These are phyloP conservation scores for Quadriops clusia DNA, from an alignment of 2,888 invertebrate species.

Conservation along the genomic window DNA sequence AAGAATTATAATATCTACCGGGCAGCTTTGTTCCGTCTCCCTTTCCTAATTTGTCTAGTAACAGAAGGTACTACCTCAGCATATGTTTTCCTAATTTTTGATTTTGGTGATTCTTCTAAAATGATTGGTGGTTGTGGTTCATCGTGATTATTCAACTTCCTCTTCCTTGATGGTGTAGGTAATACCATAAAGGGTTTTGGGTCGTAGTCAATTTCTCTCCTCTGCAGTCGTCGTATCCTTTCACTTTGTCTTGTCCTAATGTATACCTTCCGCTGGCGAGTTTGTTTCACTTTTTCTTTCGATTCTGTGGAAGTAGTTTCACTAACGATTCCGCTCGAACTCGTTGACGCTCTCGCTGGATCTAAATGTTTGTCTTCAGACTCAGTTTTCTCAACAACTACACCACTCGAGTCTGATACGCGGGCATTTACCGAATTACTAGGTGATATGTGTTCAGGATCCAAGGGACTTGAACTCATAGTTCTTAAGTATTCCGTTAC, in stretches of 20 bases:
- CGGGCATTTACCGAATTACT: constrained; percentile 15
- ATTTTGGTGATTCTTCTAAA: constrained; percentile 21
- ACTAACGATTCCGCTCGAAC: constrained; percentile 28
- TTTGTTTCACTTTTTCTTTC: constrained; percentile 13
- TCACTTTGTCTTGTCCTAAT: constrained; percentile 32
- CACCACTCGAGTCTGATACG: constrained; percentile 17
- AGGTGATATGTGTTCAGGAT: constrained; percentile 19
- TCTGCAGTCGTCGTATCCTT: constrained; percentile 29
- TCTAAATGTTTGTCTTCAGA: constrained; percentile 3
- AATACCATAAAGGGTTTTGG: constrained; percentile 18
- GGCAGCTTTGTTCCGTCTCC: constrained; percentile 10
- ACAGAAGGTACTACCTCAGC: too few species aligned
- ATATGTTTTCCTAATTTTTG: constrained; percentile 28
- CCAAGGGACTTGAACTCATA: constrained; percentile 27
- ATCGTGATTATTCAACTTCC: constrained; percentile 21
- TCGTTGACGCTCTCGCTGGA: constrained; percentile 22
- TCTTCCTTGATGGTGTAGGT: constrained; percentile 22
- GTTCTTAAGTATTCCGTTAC: constrained; percentile 40
- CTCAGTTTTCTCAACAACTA: constrained; percentile 2
- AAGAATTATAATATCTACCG: constrained; percentile 10
- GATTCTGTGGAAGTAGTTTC: constrained; percentile 19
- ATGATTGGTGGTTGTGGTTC: constrained; percentile 9
- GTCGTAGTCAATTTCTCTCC: constrained; percentile 27
- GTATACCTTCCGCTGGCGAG: too few species aligned
- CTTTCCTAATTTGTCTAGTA: constrained; percentile 11